These are phyloP conservation scores for Eutrigla gurnardus DNA, from an alignment of 2,797 vertebrate genomes.

Conservation along the genomic window DNA sequence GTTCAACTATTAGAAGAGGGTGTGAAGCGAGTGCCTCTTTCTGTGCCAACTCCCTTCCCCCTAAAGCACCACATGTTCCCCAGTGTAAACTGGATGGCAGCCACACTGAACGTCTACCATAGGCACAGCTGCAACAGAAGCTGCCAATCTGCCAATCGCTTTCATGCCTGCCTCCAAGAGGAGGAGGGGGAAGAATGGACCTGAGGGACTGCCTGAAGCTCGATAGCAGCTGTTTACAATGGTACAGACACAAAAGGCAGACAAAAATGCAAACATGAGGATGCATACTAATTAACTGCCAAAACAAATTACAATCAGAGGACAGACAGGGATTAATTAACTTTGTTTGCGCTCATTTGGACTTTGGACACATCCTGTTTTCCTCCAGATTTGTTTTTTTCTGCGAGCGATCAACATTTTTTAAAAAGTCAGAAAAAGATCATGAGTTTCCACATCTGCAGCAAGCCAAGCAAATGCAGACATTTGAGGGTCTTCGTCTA, in stretches of 20 bases:
- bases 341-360: constrained; percentile 35
- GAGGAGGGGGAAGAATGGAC: constrained; percentile 69
- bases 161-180: constrained; percentile 56
- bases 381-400: constrained; percentile 15
- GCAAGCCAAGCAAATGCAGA: constrained; percentile 61
- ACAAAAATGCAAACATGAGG: constrained; percentile 77
- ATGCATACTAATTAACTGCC: constrained; percentile 82
- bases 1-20: constrained; percentile 67
- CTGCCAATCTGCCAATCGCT: constrained; percentile 84
- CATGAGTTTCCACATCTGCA: constrained; percentile 56
- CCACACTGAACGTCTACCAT: constrained; percentile 66
- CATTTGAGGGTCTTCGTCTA: constrained; percentile 88
- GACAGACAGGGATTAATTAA: constrained; percentile 65
- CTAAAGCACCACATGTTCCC: constrained; percentile 63
- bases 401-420: constrained; percentile 2
- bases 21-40: constrained; percentile 67
- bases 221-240: constrained; percentile 85
- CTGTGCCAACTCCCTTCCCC: constrained; percentile 64
- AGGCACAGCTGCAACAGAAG: constrained; percentile 76
- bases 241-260: constrained; percentile 76
- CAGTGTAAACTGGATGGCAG: constrained; percentile 75
- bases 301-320: constrained; percentile 79
- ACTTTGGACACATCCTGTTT: constrained; percentile 31
- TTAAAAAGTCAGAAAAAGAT: constrained; percentile 38
- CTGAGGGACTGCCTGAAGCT: constrained; percentile 83